Percentiles rank a stretch among this genome's conserved stretches.
These are phyloP conservation scores for Andrena camellia DNA, from an alignment of 2,888 invertebrate species.

Conservation along the genomic window DNA sequence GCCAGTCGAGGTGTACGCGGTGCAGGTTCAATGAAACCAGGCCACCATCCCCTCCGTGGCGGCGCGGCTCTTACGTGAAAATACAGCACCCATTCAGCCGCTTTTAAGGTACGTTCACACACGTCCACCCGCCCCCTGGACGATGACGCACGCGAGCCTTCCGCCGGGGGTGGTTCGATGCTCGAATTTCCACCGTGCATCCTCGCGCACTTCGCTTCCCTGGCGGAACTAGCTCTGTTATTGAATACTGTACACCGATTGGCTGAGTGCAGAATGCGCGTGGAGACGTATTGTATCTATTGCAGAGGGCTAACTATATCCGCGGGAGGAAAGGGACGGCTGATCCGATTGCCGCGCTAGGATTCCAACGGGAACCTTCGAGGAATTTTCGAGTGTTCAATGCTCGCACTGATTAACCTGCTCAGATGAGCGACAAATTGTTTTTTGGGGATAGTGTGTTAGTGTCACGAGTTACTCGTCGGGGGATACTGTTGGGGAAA, in stretches of 20 bases:
- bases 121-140: conserved; percentile 22
- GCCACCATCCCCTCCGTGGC: conserved; percentile 75
- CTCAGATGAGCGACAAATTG: no score
- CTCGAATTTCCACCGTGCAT: not conserved
- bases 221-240: not conserved
- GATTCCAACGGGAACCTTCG: no score
- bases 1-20: conserved; percentile 65
- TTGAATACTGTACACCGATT: not conserved
- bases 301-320: not conserved
- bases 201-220: not conserved
- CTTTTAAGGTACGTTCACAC: conserved; percentile 72
- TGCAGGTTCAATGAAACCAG: conserved; percentile 83
- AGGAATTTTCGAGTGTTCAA: no score
- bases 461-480: no score
- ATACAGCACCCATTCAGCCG: conserved; percentile 74
- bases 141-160: conserved; percentile 58
- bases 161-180: not conserved
- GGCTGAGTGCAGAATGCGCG: not conserved
- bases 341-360: no score
- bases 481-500: no score
- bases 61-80: conserved; percentile 73
- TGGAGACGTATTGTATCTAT: not conserved
- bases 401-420: no score
- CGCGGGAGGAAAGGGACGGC: no score
- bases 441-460: no score